A percentile compares a stretch with the other conserved stretches of the same genome.
Conservation (phyloP, 2,797 vertebrate genomes). For the Nasua narica region DNA sequence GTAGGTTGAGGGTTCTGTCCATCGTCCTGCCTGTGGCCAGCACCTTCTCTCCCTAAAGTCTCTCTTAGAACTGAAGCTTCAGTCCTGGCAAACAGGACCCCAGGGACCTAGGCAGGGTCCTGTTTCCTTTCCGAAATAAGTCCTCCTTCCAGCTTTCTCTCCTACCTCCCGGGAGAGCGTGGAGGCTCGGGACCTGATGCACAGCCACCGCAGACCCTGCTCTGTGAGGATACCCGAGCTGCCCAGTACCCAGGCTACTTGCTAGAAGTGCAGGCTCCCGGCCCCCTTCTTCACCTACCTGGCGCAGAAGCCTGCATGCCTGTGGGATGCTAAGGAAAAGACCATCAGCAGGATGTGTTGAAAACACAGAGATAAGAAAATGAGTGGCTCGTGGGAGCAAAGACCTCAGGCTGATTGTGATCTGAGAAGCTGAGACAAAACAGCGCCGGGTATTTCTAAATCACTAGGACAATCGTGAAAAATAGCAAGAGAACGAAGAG, state of each 20-base stretch:
- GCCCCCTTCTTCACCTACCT: fast-evolving
- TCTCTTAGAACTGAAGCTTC: neutral
- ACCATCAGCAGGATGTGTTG: neutral
- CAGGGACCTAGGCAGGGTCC: too few species aligned
- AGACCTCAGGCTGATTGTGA: neutral
- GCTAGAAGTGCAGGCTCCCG: fast-evolving
- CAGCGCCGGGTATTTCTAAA: neutral
- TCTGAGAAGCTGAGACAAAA: neutral
- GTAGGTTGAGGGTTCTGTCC: neutral
- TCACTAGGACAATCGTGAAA: neutral
- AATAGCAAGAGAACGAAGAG: neutral
- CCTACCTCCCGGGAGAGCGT: neutral
- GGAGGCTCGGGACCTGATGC: neutral
- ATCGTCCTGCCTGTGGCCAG: neutral
- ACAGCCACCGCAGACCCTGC: neutral
- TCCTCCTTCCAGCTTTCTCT: neutral
- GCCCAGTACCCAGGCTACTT: neutral
- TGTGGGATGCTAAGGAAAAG: neutral
- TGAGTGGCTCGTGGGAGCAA: neutral
- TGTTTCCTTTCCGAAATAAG: neutral
- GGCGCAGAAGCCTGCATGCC: neutral
- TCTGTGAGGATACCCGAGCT: neutral
- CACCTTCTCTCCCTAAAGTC: neutral
- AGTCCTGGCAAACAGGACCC: neutral
- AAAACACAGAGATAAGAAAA: neutral